Base-by-base conservation (phyloP, 37 sponge, comb jelly and placozoan genomes). In the Eunapius fragilis region DNA sequence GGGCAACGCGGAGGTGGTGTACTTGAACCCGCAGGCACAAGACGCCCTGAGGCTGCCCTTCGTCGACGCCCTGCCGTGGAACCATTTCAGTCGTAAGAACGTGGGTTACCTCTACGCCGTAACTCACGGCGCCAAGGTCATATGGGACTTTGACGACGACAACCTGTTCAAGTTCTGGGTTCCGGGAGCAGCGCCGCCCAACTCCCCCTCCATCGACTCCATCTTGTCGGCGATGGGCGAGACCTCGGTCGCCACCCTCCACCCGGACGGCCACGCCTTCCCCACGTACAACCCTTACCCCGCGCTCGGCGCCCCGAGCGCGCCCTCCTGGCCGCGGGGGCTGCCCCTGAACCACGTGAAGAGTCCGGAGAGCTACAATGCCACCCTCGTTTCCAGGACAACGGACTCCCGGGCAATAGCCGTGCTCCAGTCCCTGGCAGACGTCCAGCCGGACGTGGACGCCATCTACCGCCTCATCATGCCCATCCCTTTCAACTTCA, bases 111-210 rank as follows among this genome's bases (percentile, higher is more conserved):
- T 92, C 68, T 92, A 88, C 38, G 92, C 92, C 10, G 68, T 92
- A 25, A 25, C 31, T 6, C 88, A 85, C 67, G 92, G 92, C 28
- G 92, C 92, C 9, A 28, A 79, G 3, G 41, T 92, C 31, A 92
- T 92, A 28, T 88, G 81, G 80, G 92, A 92, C 76, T 82, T 86
- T 25, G 92, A 92, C 33, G 92, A 92, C 37, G 92, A 92, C 74
- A 92, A 92, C 71, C 2, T 81, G 73, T 47, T 91, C 45, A 91
- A 91, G 69, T 87, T 81, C 36, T 87, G 88, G 88, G 67, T 87
- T 11, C 50, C 73, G 23, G 88, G 88, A 31, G 76, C 88, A 5
- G 82, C 88, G 22, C 88, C 88, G 28, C 35, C 76, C 25, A 77
- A 82, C 19, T 76, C 88, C 22, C 88, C 82, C 12, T 81, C 82